phyloP scores from a whole-genome alignment of 1,140 invertebrate genomes.

The Campoletis sonorensis region DNA sequence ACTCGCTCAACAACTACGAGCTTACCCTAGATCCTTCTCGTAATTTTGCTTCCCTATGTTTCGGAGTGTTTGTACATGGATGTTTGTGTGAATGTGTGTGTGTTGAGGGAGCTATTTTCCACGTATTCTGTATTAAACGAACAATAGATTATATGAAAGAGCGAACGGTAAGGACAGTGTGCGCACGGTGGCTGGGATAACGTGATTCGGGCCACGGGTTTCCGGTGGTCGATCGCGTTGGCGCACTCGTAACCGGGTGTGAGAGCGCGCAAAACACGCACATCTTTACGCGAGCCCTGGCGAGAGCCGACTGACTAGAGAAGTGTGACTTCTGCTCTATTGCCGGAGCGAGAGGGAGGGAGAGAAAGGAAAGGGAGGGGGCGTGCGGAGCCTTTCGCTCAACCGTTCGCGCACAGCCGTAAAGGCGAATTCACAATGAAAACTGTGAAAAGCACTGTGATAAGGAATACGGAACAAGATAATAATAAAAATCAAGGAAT shows the following conservation, averaged over 20 bases:
- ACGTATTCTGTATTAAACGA: neutral
- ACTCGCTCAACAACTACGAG: no score
- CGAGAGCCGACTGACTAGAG: conserved; percentile 58
- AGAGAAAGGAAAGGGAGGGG: neutral
- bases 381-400: neutral
- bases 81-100: neutral
- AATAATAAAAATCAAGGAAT: neutral
- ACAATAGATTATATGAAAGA: neutral
- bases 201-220: conserved; percentile 39
- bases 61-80: neutral
- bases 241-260: conserved; percentile 37
- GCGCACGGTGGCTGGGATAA: conserved; percentile 30
- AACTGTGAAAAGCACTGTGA: neutral
- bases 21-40: neutral
- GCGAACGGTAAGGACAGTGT: neutral
- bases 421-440: conserved; percentile 4
- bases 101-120: neutral
- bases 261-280: conserved; percentile 41
- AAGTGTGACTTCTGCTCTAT: conserved; percentile 20
- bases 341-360: neutral
- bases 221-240: conserved; percentile 44
- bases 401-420: neutral
- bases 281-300: conserved; percentile 61
- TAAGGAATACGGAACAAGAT: neutral
- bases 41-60: neutral